Evolutionary conservation across 2,888 invertebrate species (phyloP), one percentile per base, ranked within the genome.

Genomic region (Ptychoptera contaminata): DNA sequence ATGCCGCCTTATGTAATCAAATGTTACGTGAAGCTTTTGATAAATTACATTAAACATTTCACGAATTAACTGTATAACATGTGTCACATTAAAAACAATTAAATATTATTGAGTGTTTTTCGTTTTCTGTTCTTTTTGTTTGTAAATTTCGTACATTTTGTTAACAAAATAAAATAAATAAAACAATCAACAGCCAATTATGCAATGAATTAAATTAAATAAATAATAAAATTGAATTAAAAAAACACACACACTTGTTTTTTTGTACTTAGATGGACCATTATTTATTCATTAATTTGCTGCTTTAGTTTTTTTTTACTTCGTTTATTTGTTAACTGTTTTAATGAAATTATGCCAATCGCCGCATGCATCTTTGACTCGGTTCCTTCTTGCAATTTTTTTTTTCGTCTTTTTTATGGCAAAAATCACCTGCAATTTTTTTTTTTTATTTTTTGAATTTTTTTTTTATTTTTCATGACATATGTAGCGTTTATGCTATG

Each of bases 1-100:
- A 92, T 60, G 93, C 94, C 4, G 93, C 92, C 0, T 73, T 94
- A 43, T 96, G 94, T 66, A 96, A 94, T 65, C 83, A 90, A 66
- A 93, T 94, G 91, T 68, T 93, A 46, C 71, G 74, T 43, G 79
- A 88, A 65, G 83, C 87, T 37, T 78, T 86, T 67, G 68, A 72
- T 38, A 65, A 67, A 51, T 60, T 58, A 54, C 69, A 44, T 62
- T 69, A 44, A 65, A 23, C n/a, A n/a, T 23, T 23, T 23, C 23
- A 23, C 23, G 4, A 23, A 7, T 23, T 23, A 23, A 15, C 9
- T 32, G 23, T 7, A 23, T 23, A 23, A 23, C 23, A 23, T 23
- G 23, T 23, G 23, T 23, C 23, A 23, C 23, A 5, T 23, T 23
- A 23, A 23, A 23, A 23, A 23, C 7, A 23, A 23, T 7, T n/a